Evolutionary conservation across 2,113 vertebrate species (phyloP).

Genomic region (Sciurus niger): DNA sequence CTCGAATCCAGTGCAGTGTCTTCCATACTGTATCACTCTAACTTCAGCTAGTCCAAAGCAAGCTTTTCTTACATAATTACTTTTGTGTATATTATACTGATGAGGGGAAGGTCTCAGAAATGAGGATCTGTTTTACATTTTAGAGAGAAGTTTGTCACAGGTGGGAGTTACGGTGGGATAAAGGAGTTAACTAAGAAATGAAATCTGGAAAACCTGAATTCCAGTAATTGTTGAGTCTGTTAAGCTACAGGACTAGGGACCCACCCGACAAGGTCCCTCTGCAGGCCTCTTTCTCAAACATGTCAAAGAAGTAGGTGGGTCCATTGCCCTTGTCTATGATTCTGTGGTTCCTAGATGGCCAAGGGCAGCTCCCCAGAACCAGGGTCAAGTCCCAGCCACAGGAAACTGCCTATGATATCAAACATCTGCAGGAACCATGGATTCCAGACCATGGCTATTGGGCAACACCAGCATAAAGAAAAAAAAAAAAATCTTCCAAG

Average conservation of each 20-base stretch:
- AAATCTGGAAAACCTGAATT: background rate
- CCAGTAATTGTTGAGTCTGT: background rate
- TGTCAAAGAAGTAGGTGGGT: background rate
- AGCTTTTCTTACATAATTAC: background rate
- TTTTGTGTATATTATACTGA: background rate
- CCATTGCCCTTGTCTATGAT: background rate
- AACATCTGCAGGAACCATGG: background rate
- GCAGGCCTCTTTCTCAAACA: background rate
- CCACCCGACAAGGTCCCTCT: background rate
- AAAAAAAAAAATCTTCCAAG: background rate
- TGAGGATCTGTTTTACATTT: background rate
- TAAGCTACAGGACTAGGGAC: background rate
- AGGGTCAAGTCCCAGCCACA: constrained; percentile 35
- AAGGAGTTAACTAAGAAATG: background rate
- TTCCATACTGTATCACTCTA: background rate
- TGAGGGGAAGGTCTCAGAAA: background rate
- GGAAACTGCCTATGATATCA: fast-evolving
- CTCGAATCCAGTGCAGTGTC: background rate
- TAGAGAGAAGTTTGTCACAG: background rate
- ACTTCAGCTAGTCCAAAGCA: background rate
- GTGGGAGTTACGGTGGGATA: background rate
- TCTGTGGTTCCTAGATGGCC: fast-evolving
- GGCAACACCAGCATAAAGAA: fast-evolving
- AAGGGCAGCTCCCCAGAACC: background rate
- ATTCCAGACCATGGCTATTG: background rate